Conservation (phyloP, 2,113 vertebrate species). For the Chamaetylas fuelleborni region DNA sequence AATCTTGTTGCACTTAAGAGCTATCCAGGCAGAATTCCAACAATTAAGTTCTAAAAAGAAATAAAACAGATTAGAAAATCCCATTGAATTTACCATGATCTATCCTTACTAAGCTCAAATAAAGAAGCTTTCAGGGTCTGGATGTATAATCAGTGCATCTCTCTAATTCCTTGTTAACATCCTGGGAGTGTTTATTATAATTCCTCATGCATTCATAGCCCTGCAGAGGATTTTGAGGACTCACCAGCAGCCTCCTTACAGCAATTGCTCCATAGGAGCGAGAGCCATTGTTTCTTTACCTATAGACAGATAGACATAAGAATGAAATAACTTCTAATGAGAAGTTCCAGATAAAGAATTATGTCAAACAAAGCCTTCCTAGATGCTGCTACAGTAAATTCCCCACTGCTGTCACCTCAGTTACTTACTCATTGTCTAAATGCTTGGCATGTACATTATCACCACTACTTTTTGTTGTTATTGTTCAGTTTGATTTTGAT, state of each 20-base stretch:
- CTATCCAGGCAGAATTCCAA: background rate
- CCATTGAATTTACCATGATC: background rate
- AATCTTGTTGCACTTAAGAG: background rate
- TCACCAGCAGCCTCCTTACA: background rate
- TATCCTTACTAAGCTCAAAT: background rate
- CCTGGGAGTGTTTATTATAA: background rate
- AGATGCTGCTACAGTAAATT: background rate
- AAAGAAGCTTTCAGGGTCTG: background rate
- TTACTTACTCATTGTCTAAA: background rate
- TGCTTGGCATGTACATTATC: background rate
- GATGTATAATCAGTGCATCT: background rate
- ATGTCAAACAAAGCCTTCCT: background rate
- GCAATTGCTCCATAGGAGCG: background rate
- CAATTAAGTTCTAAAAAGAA: background rate
- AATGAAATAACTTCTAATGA: background rate
- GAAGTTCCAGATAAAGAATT: background rate
- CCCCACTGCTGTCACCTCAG: background rate
- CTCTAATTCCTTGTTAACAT: background rate
- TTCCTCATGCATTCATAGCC: background rate
- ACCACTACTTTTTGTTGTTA: background rate
- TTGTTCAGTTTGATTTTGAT: background rate
- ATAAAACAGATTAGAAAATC: background rate
- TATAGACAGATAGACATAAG: background rate
- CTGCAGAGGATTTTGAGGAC: background rate
- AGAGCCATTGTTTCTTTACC: background rate